Conservation (phyloP, 2,797 vertebrate species). For the Podarcis siculus region DNA sequence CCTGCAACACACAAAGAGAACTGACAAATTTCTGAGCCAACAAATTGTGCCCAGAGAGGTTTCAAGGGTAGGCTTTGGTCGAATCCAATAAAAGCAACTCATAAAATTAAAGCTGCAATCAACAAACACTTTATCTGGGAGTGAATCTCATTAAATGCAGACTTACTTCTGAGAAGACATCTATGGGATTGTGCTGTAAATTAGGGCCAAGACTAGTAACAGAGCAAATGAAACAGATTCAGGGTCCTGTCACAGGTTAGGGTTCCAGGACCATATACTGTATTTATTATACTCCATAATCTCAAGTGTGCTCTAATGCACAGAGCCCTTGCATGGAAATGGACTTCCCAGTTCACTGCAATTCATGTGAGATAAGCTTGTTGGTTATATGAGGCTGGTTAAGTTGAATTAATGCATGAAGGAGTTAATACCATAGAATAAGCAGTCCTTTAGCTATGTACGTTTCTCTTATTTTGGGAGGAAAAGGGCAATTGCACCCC, state of each 20-base stretch:
- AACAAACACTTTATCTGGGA: neutral
- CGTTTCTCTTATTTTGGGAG: no score
- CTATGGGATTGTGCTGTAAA: neutral
- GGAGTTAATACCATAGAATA: no score
- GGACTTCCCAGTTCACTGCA: no score
- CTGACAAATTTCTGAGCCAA: fast-evolving
- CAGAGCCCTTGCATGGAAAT: neutral
- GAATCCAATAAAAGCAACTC: constrained; percentile 41
- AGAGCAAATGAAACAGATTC: constrained; percentile 33
- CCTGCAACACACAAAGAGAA: neutral
- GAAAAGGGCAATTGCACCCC: no score
- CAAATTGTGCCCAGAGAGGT: neutral
- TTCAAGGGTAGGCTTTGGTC: neutral
- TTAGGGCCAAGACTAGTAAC: neutral
- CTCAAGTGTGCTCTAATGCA: neutral
- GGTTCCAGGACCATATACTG: neutral
- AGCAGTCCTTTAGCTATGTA: neutral
- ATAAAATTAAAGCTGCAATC: constrained; percentile 15
- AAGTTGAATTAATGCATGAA: no score
- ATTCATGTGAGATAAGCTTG: neutral
- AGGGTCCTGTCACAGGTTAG: neutral
- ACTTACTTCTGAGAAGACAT: neutral
- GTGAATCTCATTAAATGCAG: neutral
- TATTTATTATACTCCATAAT: neutral
- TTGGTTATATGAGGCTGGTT: no score